Conservation (phyloP, 37 sponge, comb jelly and placozoan genomes). For the Cladorhizidae sp. region DNA sequence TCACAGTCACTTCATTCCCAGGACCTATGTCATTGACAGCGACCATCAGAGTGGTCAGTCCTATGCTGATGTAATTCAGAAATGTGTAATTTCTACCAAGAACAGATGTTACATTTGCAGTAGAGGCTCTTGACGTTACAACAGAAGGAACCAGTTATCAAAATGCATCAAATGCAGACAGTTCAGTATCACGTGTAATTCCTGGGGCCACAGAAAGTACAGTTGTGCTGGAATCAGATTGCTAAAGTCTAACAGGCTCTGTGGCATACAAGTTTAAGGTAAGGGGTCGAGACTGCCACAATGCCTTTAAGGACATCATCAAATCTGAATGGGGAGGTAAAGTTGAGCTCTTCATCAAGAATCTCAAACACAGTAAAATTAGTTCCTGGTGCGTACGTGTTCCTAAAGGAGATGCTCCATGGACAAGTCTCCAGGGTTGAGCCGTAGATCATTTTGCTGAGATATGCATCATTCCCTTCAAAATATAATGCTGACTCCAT, state of each 20-base stretch:
- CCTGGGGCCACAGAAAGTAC: slow-evolving; percentile 22
- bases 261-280: too few species aligned
- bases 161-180: slow-evolving; percentile 25
- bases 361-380: slow-evolving; percentile 10
- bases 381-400: background rate
- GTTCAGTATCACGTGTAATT: background rate
- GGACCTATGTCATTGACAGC: too few species aligned
- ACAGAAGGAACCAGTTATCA: slow-evolving; percentile 1
- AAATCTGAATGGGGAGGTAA: slow-evolving; percentile 15
- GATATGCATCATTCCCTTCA: slow-evolving; percentile 19
- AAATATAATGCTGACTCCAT: slow-evolving; percentile 19
- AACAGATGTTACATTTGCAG: background rate
- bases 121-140: slow-evolving; percentile 16
- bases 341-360: background rate
- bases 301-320: background rate
- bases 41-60: background rate
- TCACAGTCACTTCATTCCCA: background rate
- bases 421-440: slow-evolving; percentile 43
- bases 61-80: background rate
- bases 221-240: background rate
- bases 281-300: too few species aligned
- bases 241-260: background rate
- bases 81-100: slow-evolving; percentile 28
- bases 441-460: slow-evolving; percentile 36
- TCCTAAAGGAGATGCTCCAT: slow-evolving; percentile 13